Conservation (phyloP, 2,888 invertebrate species). For the Melipona beecheii region DNA sequence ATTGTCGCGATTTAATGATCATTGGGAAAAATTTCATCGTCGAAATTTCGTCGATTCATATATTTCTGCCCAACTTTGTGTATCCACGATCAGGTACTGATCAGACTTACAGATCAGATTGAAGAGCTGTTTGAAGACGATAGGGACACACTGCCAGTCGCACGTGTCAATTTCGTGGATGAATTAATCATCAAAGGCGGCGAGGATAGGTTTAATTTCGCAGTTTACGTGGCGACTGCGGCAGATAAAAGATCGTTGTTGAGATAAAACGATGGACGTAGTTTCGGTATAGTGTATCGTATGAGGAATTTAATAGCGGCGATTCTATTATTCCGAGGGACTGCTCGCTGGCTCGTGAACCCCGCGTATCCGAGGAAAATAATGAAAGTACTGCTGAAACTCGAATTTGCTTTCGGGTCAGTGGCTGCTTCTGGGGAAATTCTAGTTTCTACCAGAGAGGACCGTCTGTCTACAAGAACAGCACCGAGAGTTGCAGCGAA, state of each 20-base stretch:
- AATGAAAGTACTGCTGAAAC: slow-evolving; percentile 35
- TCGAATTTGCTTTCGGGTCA: slow-evolving; percentile 27
- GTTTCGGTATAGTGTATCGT: neutral
- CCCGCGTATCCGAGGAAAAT: neutral
- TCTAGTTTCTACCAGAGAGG: neutral
- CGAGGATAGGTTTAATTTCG: neutral
- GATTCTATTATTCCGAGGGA: slow-evolving; percentile 12
- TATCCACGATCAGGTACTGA: too few relatives aligned
- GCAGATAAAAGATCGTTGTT: neutral
- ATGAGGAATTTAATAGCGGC: slow-evolving; percentile 19
- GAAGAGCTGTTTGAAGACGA: neutral
- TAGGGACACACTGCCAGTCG: neutral
- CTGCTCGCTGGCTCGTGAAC: slow-evolving; percentile 19
- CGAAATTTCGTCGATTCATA: too few relatives aligned
- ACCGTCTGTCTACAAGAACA: too few relatives aligned
- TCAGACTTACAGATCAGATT: neutral
- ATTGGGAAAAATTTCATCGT: too few relatives aligned
- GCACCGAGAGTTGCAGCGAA: neutral
- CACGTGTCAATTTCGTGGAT: neutral
- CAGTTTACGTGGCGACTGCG: neutral
- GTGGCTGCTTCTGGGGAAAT: slow-evolving; percentile 9
- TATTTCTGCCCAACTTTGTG: too few relatives aligned
- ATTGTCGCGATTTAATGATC: too few relatives aligned
- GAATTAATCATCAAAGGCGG: neutral
- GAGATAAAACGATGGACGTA: slow-evolving; percentile 3